Conservation (phyloP, 2,888 invertebrate species). For the Nephrotoma appendiculata region DNA sequence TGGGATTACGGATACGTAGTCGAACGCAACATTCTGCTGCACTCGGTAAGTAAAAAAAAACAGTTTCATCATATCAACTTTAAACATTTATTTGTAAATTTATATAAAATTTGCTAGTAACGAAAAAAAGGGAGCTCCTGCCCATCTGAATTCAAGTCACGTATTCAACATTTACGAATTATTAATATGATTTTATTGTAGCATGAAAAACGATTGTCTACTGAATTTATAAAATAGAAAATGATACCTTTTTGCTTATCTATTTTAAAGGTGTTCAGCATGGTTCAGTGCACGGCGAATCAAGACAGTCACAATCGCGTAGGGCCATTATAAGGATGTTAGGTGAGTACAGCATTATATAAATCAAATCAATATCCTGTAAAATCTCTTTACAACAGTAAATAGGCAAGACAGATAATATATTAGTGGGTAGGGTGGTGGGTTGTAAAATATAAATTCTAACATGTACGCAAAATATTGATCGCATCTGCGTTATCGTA, state of each 20-base stretch:
- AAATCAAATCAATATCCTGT: neutral
- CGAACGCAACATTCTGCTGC: constrained; percentile 34
- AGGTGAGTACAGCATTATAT: constrained; percentile 35
- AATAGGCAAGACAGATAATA: neutral
- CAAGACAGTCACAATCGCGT: constrained; percentile 51
- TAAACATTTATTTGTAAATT: too few relatives aligned
- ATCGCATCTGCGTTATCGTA: neutral
- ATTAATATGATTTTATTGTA: neutral
- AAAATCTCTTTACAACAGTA: neutral
- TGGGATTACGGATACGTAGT: constrained; percentile 53
- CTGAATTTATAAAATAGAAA: neutral
- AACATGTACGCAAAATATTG: neutral
- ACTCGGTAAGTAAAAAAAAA: constrained; percentile 23
- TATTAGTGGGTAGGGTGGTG: neutral
- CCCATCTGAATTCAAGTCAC: neutral
- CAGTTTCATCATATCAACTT: neutral
- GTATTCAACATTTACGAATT: neutral
- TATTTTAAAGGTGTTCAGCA: constrained; percentile 31
- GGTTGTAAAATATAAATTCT: neutral
- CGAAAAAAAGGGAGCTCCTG: neutral
- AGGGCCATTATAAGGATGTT: constrained; percentile 67
- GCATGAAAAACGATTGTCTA: neutral
- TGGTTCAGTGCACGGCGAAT: constrained; percentile 54
- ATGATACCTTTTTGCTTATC: neutral
- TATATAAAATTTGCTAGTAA: neutral